phyloP scores from a whole-genome alignment of 2,797 vertebrate species.

The Protonibea diacanthus region DNA sequence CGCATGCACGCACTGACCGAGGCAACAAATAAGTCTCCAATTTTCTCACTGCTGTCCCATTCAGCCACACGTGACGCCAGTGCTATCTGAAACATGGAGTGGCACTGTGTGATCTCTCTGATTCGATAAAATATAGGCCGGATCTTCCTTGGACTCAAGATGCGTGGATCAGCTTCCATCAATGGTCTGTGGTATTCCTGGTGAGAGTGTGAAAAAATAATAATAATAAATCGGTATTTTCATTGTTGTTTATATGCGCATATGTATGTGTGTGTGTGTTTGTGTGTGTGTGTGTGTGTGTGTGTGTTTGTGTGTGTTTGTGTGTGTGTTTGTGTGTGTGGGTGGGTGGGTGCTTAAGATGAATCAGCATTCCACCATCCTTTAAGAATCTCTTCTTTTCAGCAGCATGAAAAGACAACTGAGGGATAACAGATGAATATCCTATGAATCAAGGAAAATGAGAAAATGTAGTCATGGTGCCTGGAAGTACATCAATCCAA shows the following conservation, averaged over 20 bases:
- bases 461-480: conserved; percentile 32
- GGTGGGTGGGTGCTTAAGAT: conserved; percentile 17
- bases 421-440: conserved; percentile 34
- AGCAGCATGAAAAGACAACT: conserved; percentile 46
- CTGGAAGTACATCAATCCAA: conserved; percentile 44
- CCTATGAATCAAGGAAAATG: conserved; percentile 31
- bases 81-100: conserved; percentile 98
- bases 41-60: conserved; percentile 94
- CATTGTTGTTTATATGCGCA: conserved; percentile 15
- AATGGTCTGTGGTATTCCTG: conserved; percentile 94
- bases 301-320: too few relatives aligned
- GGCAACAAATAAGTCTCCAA: conserved; percentile 96
- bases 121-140: conserved; percentile 91
- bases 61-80: conserved; percentile 92
- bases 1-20: conserved; percentile 84
- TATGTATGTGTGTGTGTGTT: background rate
- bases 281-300: too few relatives aligned
- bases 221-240: background rate
- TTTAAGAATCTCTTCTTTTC: conserved; percentile 32
- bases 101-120: conserved; percentile 95
- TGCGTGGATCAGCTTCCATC: conserved; percentile 92
- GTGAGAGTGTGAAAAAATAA: conserved; percentile 13
- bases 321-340: background rate
- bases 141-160: conserved; percentile 92
- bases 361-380: conserved; percentile 41